phyloP scores from a whole-genome alignment of 2,888 invertebrate genomes.

The Ormyrus rosae region DNA sequence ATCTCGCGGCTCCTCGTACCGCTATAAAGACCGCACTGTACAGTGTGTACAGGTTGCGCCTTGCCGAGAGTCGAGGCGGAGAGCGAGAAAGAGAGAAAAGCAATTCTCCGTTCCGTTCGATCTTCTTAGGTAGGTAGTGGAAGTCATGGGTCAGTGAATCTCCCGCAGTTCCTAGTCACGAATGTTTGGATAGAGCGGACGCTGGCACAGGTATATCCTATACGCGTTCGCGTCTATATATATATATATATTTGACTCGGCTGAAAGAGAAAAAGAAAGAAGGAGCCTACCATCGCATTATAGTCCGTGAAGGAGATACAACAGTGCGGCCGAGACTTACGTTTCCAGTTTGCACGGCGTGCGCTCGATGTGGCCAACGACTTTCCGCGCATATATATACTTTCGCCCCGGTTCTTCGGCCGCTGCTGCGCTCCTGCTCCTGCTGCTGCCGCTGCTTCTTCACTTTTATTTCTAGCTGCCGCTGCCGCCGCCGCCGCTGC shows the following conservation, averaged over 20 bases:
- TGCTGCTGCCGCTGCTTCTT: not conserved
- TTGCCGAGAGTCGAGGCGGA: not conserved
- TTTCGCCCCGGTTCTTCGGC: constrained; percentile 44
- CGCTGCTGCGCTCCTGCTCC: constrained; percentile 21
- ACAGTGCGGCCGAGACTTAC: constrained; percentile 10
- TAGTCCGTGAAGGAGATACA: too few relatives aligned
- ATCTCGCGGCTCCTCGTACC: constrained; percentile 33
- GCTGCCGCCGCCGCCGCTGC: too few relatives aligned
- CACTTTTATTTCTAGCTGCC: constrained; percentile 1
- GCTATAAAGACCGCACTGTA: constrained; percentile 50
- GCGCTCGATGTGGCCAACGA: not conserved
- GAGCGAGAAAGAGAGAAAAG: constrained; percentile 6
- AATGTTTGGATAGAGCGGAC: constrained; percentile 67
- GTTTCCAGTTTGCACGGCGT: constrained; percentile 31
- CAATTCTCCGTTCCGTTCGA: constrained; percentile 47
- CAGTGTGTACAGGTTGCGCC: constrained; percentile 45
- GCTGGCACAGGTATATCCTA: constrained; percentile 37
- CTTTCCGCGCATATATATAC: constrained; percentile 50
- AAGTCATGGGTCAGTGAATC: constrained; percentile 74
- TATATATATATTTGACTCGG: too few relatives aligned
- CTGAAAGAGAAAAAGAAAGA: too few relatives aligned
- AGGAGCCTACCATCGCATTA: too few relatives aligned
- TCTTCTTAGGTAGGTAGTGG: constrained; percentile 35
- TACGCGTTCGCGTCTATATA: constrained; percentile 13
- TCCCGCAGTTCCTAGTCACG: constrained; percentile 71